A percentile compares a stretch with the other conserved stretches of the same genome.
These are phyloP conservation scores for Amniataba percoides DNA, from an alignment of 2,797 vertebrate genomes.

Conservation along the genomic window DNA sequence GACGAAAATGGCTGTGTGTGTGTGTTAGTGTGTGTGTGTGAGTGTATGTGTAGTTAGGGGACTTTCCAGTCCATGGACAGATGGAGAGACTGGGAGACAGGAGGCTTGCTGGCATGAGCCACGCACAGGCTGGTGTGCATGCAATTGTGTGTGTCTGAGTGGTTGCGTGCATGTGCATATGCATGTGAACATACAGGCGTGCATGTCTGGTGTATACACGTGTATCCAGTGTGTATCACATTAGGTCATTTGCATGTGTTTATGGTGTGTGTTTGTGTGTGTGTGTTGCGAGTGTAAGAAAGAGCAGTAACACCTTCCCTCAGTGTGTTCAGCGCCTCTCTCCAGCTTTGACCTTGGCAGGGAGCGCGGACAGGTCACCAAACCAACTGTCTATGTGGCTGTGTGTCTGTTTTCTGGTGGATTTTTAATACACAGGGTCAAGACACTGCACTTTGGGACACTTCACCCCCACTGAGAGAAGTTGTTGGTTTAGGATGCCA, in stretches of 20 bases:
- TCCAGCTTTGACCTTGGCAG: constrained; percentile 86
- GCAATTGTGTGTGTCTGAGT: constrained; percentile 42
- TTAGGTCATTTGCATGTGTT: constrained; percentile 61
- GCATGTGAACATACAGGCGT: constrained; percentile 55
- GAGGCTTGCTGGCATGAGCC: constrained; percentile 86
- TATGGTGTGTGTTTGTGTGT: constrained; percentile 39
- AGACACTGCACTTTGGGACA: constrained; percentile 50
- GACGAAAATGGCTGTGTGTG: constrained; percentile 69
- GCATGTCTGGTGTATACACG: constrained; percentile 41
- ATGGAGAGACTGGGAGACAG: constrained; percentile 88
- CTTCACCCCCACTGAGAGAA: constrained; percentile 53
- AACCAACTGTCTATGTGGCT: constrained; percentile 79
- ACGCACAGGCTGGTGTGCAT: constrained; percentile 80
- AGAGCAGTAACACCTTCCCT: constrained; percentile 73
- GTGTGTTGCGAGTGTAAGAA: constrained; percentile 12
- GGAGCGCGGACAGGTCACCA: constrained; percentile 74
- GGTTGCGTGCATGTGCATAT: constrained; percentile 18
- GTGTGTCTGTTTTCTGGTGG: constrained; percentile 68
- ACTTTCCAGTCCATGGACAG: constrained; percentile 86
- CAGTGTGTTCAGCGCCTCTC: constrained; percentile 68
- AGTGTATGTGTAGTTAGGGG: constrained; percentile 69
- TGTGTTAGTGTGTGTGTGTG: constrained; percentile 37
- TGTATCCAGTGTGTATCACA: constrained; percentile 40
- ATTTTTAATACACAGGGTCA: constrained; percentile 74
- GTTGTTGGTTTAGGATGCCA: constrained; percentile 59